Evolutionary conservation across 2,888 invertebrate genomes (phyloP), one percentile per base, ranked within the genome.

Genomic region (Drosophila melanosoma): DNA sequence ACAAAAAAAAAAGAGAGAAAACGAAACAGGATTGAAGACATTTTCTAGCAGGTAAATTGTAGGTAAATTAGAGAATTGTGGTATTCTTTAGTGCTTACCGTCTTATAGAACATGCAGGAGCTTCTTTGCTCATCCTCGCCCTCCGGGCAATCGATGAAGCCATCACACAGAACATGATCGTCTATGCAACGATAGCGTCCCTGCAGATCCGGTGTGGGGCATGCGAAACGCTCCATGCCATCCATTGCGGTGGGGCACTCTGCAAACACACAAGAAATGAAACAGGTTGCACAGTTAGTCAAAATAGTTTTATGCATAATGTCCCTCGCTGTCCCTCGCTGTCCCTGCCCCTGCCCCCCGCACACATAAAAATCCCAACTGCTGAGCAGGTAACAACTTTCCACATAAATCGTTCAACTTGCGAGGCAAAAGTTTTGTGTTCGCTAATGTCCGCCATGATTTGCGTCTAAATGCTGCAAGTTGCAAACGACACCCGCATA

Each of bases 81-180:
- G 3, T 8, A 1, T 3, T 32, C 3, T 3, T n/a, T 20, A 2
- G 3, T 10, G 93, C 95, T 95, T 94, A 98, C 98, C 95, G 98
- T 98, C 95, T 98, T 98, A 93, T 98, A 98, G 94, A 98, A 98
- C 98, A 98, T 98, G 95, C 98, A 98, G 90, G 97, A 96, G 93
- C 97, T 97, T 91, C 98, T 94, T 92, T 98, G 97, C 93, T 98
- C 98, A 93, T 98, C 98, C 93, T 98, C 98, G 73, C 97, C 97
- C 86, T 96, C 96, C 73, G 98, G 98, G 94, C 98, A 98, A 95
- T 98, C 98, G 93, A 97, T 96, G 94, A 98, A 98, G 79, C 98
- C 98, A 93, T 98, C 98, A 94, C 98, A 98, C 66, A 98, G 95
- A 85, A 97, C 97, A 94, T 98, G 98, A 94, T 98, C 98, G 94